Evolutionary conservation across 1,140 invertebrate species (phyloP).

Genomic region (Heliconius eleuchia): DNA sequence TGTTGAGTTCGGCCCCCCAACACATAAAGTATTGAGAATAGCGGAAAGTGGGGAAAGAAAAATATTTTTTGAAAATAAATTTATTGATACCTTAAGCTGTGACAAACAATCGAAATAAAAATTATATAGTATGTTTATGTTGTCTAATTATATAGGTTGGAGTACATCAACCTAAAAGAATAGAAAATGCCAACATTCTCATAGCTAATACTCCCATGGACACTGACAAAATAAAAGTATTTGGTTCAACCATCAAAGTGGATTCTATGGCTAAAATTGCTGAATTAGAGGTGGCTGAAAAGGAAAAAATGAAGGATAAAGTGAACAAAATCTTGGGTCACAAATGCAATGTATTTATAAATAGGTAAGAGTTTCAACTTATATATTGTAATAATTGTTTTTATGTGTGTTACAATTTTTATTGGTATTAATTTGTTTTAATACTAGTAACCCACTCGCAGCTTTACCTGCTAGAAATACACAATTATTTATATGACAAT

Average conservation of each 20-base stretch:
- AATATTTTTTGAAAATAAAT: too few relatives aligned
- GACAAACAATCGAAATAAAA: too few relatives aligned
- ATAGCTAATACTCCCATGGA: constrained; percentile 99
- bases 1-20: not conserved
- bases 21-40: not conserved
- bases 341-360: constrained; percentile 99
- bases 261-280: constrained; percentile 99
- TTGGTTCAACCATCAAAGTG: constrained; percentile 98
- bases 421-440: too few relatives aligned
- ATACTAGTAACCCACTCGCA: too few relatives aligned
- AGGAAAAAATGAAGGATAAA: constrained; percentile 99
- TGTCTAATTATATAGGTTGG: constrained; percentile 62
- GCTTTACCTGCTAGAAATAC: too few relatives aligned
- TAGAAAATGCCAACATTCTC: constrained; percentile 97
- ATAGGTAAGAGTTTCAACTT: constrained; percentile 83
- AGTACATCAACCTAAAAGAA: constrained; percentile 91
- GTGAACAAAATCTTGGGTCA: constrained; percentile 98
- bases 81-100: too few relatives aligned
- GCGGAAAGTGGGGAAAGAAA: not conserved
- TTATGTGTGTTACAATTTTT: too few relatives aligned
- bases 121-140: not conserved
- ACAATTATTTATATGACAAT: too few relatives aligned
- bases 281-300: constrained; percentile 98
- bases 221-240: constrained; percentile 99
- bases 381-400: too few relatives aligned